Conservation (phyloP, 1,140 invertebrate genomes). For the Elymnias hypermnestra region DNA sequence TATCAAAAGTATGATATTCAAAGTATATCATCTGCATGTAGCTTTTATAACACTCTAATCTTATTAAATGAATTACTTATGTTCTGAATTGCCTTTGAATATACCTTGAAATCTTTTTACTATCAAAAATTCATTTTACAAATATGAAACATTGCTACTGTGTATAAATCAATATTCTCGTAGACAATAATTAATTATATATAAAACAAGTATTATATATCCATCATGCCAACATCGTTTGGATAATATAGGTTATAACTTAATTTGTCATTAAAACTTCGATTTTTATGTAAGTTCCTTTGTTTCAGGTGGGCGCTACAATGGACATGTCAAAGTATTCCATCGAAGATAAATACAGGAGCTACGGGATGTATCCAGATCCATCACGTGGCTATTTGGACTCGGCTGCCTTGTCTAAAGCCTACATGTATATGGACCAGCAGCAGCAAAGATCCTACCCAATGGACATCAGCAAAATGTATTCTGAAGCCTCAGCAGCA, state of each 20-base stretch:
- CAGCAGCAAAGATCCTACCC: slow-evolving; percentile 76
- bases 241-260: neutral
- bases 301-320: slow-evolving; percentile 80
- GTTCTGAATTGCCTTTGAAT: neutral
- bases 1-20: too few relatives aligned
- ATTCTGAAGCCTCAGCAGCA: slow-evolving; percentile 68
- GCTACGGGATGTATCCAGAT: slow-evolving; percentile 84
- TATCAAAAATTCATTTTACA: too few relatives aligned
- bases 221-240: too few relatives aligned
- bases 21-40: too few relatives aligned
- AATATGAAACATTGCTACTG: too few relatives aligned
- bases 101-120: too few relatives aligned
- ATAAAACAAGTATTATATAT: too few relatives aligned
- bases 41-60: too few relatives aligned
- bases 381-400: slow-evolving; percentile 84
- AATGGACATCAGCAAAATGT: slow-evolving; percentile 85
- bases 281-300: too few relatives aligned
- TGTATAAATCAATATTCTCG: too few relatives aligned
- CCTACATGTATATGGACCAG: slow-evolving; percentile 89
- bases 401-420: slow-evolving; percentile 85
- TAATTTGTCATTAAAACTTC: neutral
- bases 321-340: slow-evolving; percentile 88
- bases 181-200: too few relatives aligned
- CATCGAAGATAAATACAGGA: slow-evolving; percentile 85
- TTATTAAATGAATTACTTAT: neutral